These are phyloP conservation scores for Chrysemys picta DNA, from an alignment of 2,113 vertebrate species.

Conservation along the genomic window DNA sequence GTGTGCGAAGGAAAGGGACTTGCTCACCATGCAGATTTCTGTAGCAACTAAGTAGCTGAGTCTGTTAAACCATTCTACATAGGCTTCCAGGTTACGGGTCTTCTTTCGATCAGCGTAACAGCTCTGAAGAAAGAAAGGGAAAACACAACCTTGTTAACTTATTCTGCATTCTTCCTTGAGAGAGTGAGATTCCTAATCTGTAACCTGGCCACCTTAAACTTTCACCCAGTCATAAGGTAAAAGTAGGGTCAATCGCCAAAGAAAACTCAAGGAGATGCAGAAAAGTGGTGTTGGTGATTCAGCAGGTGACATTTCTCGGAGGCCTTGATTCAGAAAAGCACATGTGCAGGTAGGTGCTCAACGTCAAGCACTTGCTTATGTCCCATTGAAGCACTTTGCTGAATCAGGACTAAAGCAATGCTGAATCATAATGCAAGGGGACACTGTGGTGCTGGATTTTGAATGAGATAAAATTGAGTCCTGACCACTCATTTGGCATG, in stretches of 20 bases:
- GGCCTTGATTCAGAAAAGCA: neutral
- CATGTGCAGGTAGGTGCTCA: neutral
- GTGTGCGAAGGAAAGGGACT: neutral
- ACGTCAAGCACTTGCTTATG: neutral
- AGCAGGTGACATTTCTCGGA: neutral
- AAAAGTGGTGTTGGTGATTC: neutral
- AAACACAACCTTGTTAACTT: neutral
- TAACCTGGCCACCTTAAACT: neutral
- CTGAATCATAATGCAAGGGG: rapidly evolving
- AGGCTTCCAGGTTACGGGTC: slow-evolving; percentile 90
- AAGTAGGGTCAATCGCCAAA: neutral
- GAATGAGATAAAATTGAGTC: neutral
- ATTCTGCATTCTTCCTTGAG: neutral
- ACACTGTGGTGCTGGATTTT: neutral
- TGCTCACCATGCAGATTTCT: slow-evolving; percentile 95
- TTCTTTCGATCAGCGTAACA: slow-evolving; percentile 89
- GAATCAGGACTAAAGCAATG: neutral
- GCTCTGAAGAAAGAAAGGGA: slow-evolving; percentile 75
- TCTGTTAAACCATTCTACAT: slow-evolving; percentile 97
- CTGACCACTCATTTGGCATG: neutral
- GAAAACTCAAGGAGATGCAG: neutral
- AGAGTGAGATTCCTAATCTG: neutral
- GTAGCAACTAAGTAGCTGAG: slow-evolving; percentile 96
- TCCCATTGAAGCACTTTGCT: neutral
- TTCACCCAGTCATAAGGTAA: neutral